A percentile compares a stretch with the other conserved stretches of the same genome.
These are phyloP conservation scores for Calidris pugnax DNA, from an alignment of 2,113 vertebrate genomes.

Conservation along the genomic window DNA sequence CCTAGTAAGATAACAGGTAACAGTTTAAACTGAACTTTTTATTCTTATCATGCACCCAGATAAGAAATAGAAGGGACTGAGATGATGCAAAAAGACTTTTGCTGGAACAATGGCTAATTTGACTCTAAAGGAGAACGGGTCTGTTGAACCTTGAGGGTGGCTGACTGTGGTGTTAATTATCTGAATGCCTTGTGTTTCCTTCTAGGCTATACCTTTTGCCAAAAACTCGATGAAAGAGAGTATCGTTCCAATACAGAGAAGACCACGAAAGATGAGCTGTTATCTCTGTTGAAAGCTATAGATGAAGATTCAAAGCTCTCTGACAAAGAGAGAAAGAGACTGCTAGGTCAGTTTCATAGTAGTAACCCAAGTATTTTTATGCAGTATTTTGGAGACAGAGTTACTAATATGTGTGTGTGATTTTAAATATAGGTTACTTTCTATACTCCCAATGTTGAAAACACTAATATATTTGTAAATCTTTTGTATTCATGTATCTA, in stretches of 20 bases:
- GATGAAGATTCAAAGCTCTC: constrained; percentile 88
- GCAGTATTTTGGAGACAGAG: constrained; percentile 90
- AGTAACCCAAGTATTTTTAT: constrained; percentile 91
- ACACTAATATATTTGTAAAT: constrained; percentile 63
- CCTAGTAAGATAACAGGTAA: constrained; percentile 84
- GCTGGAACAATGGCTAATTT: not conserved
- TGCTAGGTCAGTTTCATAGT: constrained; percentile 90
- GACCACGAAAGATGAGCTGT: constrained; percentile 87
- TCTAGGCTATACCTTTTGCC: constrained; percentile 86
- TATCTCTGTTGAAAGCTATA: constrained; percentile 84
- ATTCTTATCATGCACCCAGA: not conserved
- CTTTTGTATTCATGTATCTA: constrained; percentile 64
- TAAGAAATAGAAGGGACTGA: not conserved
- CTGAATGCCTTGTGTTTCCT: not conserved
- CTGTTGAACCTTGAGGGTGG: not conserved
- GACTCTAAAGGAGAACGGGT: not conserved
- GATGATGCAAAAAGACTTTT: not conserved
- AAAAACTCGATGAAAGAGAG: constrained; percentile 76
- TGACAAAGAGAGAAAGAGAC: constrained; percentile 86
- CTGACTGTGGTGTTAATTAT: not conserved
- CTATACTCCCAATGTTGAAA: constrained; percentile 21
- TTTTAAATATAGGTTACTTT: constrained; percentile 9
- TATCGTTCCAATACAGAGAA: constrained; percentile 79
- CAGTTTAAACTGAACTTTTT: not conserved
- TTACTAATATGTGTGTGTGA: constrained; percentile 75